These are phyloP conservation scores for Watsonalla binaria DNA, from an alignment of 2,888 invertebrate species.

Conservation along the genomic window DNA sequence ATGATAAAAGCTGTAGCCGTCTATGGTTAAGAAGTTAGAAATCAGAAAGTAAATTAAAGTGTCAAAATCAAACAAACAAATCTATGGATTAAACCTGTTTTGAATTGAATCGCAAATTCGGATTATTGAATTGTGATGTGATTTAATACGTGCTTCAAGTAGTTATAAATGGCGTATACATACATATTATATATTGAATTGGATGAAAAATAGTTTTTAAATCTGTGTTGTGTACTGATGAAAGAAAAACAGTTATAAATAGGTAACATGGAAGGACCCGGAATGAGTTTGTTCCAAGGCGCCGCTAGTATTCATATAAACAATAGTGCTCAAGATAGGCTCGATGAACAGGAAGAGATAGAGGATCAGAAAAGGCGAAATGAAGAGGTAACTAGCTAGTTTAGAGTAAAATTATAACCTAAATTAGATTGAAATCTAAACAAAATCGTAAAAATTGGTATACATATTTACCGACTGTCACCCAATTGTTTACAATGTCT, in stretches of 20 bases:
- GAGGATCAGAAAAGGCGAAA: conserved; percentile 83
- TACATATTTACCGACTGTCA: background rate
- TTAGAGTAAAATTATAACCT: background rate
- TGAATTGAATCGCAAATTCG: background rate
- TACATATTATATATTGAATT: no score
- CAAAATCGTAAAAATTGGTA: background rate
- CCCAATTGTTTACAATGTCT: background rate
- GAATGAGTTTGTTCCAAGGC: conserved; percentile 84
- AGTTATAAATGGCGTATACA: no score
- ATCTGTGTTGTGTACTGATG: no score
- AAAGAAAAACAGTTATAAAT: background rate
- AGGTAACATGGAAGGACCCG: conserved; percentile 78
- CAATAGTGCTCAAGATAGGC: conserved; percentile 79
- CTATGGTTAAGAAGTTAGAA: no score
- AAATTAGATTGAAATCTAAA: background rate
- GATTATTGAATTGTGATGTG: no score
- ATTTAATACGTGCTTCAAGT: no score
- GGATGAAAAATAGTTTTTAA: no score
- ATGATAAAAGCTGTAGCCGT: no score
- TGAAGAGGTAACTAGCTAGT: conserved; percentile 75
- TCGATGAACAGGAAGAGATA: conserved; percentile 83
- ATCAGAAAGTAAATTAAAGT: background rate
- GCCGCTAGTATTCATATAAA: conserved; percentile 82
- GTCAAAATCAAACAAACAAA: background rate
- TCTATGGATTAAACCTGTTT: background rate